phyloP scores from a whole-genome alignment of 1,140 invertebrate genomes.

The Brachionus angularis region DNA sequence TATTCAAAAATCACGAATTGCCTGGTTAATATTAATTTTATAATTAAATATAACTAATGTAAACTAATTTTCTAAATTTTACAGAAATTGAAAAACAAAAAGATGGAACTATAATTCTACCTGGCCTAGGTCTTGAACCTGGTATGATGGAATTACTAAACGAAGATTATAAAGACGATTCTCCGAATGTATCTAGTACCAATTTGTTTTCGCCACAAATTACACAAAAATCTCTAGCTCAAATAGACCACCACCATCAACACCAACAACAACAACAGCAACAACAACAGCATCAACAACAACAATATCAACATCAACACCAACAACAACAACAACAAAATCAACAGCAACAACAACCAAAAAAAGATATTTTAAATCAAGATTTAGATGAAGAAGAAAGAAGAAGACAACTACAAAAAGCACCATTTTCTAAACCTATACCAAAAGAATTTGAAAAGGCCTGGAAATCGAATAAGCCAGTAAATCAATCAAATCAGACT shows the following conservation, averaged over 20 bases:
- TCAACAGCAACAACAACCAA: too few relatives aligned
- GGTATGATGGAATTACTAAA: conserved; percentile 23
- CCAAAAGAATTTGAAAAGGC: conserved; percentile 39
- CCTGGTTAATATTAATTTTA: not conserved
- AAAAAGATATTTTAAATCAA: not conserved
- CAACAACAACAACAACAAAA: not conserved
- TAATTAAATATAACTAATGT: not conserved
- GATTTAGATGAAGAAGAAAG: conserved; percentile 8
- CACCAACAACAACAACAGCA: not conserved
- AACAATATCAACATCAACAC: not conserved
- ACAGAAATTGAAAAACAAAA: conserved; percentile 22
- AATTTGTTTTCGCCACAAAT: not conserved
- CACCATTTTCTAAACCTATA: conserved; percentile 34
- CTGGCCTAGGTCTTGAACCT: conserved; percentile 29
- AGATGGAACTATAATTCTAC: not conserved
- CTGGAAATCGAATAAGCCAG: conserved; percentile 22
- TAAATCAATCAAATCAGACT: not conserved
- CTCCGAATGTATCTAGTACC: not conserved
- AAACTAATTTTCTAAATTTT: not conserved
- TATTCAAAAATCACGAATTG: conserved; percentile 38
- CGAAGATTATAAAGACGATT: conserved; percentile 30
- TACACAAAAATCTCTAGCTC: not conserved
- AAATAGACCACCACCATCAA: too few relatives aligned
- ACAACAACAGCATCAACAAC: too few relatives aligned
- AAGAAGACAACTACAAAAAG: not conserved